A percentile compares a stretch with the other conserved stretches of the same genome.
Evolutionary conservation across 2,113 vertebrate species (phyloP).

Genomic region (Trinectes maculatus): DNA sequence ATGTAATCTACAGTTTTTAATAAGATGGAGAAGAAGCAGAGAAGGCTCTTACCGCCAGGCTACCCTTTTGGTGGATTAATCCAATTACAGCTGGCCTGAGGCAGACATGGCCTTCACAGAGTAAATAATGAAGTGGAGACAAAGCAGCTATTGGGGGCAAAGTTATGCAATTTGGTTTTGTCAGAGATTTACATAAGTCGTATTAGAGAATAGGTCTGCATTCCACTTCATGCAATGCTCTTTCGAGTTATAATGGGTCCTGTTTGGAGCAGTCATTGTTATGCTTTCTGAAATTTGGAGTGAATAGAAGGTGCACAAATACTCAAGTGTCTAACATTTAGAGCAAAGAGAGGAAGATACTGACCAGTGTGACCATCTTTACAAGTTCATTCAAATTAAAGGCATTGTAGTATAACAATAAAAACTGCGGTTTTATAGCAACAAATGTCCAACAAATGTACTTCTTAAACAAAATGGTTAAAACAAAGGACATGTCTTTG

Average conservation of each 20-base stretch:
- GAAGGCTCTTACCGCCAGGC: constrained; percentile 67
- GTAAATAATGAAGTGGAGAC: constrained; percentile 63
- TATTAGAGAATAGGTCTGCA: constrained; percentile 62
- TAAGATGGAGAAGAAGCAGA: constrained; percentile 29
- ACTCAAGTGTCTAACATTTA: background rate
- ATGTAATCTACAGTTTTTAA: constrained; percentile 3
- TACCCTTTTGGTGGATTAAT: constrained; percentile 67
- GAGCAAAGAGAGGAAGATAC: background rate
- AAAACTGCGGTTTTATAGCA: background rate
- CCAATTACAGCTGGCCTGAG: constrained; percentile 53
- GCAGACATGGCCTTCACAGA: constrained; percentile 59
- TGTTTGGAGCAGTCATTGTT: constrained; percentile 2
- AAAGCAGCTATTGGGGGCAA: constrained; percentile 74
- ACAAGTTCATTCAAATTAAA: too few relatives aligned
- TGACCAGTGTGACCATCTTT: background rate
- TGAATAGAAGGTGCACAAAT: background rate
- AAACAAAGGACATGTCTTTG: background rate
- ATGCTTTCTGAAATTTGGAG: constrained; percentile 9
- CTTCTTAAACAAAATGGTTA: background rate
- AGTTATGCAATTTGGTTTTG: constrained; percentile 74
- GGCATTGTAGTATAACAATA: too few relatives aligned
- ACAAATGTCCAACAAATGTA: background rate
- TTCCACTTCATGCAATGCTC: constrained; percentile 49
- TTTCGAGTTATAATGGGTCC: constrained; percentile 16
- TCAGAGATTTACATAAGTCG: constrained; percentile 79